A percentile compares a stretch with the other conserved stretches of the same genome.
Evolutionary conservation across 1,140 invertebrate genomes (phyloP).

Genomic region (Camponotus floridanus): DNA sequence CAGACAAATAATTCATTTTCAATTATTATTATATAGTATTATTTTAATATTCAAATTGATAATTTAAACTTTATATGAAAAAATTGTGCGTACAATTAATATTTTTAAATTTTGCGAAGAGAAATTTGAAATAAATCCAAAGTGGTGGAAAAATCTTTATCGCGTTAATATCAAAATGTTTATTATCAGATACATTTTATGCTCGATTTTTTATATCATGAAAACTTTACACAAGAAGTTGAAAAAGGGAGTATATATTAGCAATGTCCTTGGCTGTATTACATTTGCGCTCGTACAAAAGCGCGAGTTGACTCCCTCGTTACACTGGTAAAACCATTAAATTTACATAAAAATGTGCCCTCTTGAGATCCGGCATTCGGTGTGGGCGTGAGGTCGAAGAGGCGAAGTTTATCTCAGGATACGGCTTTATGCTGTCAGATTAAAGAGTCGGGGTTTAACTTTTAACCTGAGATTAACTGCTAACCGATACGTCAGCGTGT

Average conservation of each 20-base stretch:
- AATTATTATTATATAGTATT: not conserved
- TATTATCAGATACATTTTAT: constrained; percentile 28
- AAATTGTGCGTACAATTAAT: too few species aligned
- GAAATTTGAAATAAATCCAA: not conserved
- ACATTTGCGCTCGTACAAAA: constrained; percentile 46
- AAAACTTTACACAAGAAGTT: constrained; percentile 39
- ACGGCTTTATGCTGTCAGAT: constrained; percentile 55
- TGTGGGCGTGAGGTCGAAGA: constrained; percentile 45
- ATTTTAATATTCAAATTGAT: not conserved
- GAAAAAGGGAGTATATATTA: constrained; percentile 45
- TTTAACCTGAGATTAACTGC: constrained; percentile 50
- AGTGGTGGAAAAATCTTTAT: not conserved
- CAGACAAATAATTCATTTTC: not conserved
- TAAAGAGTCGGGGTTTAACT: constrained; percentile 48
- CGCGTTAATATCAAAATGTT: constrained; percentile 18
- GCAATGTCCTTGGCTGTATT: constrained; percentile 54
- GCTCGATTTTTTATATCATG: constrained; percentile 18
- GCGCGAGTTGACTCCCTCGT: constrained; percentile 55
- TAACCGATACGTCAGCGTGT: constrained; percentile 35
- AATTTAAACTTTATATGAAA: too few species aligned
- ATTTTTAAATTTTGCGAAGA: not conserved
- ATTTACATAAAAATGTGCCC: constrained; percentile 64
- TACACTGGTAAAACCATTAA: constrained; percentile 60
- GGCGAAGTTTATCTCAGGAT: constrained; percentile 40
- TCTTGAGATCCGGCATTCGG: constrained; percentile 50